Evolutionary conservation across 2,113 vertebrate species (phyloP), one percentile per base, ranked within the genome.

Genomic region (Corythornis cristatus): DNA sequence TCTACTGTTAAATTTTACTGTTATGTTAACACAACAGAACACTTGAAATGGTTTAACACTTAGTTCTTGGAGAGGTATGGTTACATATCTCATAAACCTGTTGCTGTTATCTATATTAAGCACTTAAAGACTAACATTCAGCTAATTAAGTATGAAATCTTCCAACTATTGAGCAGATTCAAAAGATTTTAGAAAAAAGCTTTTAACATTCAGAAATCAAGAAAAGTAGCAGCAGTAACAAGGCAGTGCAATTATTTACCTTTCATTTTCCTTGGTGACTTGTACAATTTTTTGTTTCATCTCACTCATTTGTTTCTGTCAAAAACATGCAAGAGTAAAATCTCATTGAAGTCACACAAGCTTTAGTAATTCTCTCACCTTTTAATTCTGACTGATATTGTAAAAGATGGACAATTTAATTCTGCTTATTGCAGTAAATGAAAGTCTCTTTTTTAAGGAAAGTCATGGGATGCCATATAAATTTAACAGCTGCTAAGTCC

Each of bases 261-360:
- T 98, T 98, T 99, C 98, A 75, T 99, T 99, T 97, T 99, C 99
- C 66, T 96, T 97, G 88, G 98, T 96, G 77, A 99, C 98, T 87
- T 92, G 97, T 96, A 99, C 98, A 97, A 99, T 68, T 77, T 98
- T 98, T 73, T 97, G 79, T 95, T 96, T 98, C 96, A 99, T 97
- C 46, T 98, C 97, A 7, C 89, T 86, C 98, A 99, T 98, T 93
- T 97, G 97, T 73, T 62, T 96, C 99, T 99, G 97, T 96, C 68
- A 94, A 96, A 80, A 87, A 89, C 92, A 84, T 29, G 42, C 12
- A 65, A 56, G 6, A 76, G 4, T n/a, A 45, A 74, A 28, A 28
- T 91, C 15, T 85, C 15, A 54, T 75, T 85, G 51, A 28, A 92
- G 28, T 74, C 4, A 54, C 50, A 86, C 37, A 48, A 61, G 26